phyloP scores from a whole-genome alignment of 2,113 vertebrate genomes.

The Rana temporaria region DNA sequence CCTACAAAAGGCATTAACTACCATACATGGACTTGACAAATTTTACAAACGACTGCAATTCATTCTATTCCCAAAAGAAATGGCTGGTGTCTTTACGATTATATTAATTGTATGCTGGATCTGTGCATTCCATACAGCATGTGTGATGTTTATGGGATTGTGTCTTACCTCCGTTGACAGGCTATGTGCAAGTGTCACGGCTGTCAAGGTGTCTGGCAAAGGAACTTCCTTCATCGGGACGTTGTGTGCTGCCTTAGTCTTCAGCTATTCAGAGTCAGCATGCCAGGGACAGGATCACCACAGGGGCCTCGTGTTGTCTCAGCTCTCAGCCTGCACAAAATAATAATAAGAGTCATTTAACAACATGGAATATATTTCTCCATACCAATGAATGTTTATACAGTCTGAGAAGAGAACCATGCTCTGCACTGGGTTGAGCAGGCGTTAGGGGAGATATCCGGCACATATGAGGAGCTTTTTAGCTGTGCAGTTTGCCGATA shows the following conservation, averaged over 20 bases:
- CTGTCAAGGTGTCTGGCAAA: not conserved
- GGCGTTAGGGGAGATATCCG: no score
- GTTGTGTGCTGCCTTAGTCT: not conserved
- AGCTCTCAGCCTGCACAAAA: not conserved
- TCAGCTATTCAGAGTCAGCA: not conserved
- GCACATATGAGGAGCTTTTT: no score
- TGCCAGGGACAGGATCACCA: not conserved
- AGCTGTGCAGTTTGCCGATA: no score
- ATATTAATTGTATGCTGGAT: no score
- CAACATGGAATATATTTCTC: not conserved
- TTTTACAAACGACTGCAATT: no score
- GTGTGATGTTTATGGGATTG: no score
- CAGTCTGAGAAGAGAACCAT: not conserved
- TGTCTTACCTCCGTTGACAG: not conserved
- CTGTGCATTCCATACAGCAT: no score
- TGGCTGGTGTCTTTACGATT: no score
- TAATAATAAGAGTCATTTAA: not conserved
- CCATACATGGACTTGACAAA: no score
- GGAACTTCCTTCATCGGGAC: not conserved
- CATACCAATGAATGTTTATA: not conserved
- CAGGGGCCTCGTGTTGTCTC: not conserved
- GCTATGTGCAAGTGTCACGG: not conserved
- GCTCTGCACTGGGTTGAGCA: not conserved
- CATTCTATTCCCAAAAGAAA: no score
- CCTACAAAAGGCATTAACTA: no score